Conservation (phyloP, 2,888 invertebrate genomes). For the Nemurella pictetii region DNA sequence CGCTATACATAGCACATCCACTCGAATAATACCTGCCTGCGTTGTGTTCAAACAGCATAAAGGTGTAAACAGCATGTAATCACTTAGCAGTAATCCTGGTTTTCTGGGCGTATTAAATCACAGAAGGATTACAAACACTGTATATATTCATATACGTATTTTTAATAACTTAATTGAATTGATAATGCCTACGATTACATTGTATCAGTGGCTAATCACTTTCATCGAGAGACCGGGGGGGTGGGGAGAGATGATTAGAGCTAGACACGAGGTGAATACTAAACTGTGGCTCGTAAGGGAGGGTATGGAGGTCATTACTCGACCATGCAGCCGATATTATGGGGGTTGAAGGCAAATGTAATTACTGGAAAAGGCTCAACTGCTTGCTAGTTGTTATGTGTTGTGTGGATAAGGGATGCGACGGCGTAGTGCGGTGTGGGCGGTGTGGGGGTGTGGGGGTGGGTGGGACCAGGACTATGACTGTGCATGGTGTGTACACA, state of each 20-base stretch:
- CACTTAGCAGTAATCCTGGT: not conserved
- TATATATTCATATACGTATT: not conserved
- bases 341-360: conserved; percentile 20
- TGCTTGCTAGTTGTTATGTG: conserved; percentile 1
- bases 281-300: conserved; percentile 20
- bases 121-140: not conserved
- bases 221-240: conserved; percentile 14
- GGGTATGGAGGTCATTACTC: conserved; percentile 3
- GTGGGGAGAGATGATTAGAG: conserved; percentile 31
- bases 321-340: conserved; percentile 18
- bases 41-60: not conserved
- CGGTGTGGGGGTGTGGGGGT: not conserved
- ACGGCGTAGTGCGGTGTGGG: not conserved
- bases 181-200: conserved; percentile 17
- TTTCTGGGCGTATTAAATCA: not conserved
- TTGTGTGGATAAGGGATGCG: not conserved
- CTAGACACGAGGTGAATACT: conserved; percentile 30
- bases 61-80: not conserved
- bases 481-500: not conserved
- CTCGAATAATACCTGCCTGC: too few species aligned
- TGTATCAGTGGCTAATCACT: conserved; percentile 32
- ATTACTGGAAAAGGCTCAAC: conserved; percentile 19
- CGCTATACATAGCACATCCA: not conserved
- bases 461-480: not conserved
- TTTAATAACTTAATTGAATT: conserved; percentile 14